Percentiles rank a stretch among this genome's conserved stretches.
Conservation (phyloP, 2,113 vertebrate genomes). For the Protobothrops mucrosquamatus region DNA sequence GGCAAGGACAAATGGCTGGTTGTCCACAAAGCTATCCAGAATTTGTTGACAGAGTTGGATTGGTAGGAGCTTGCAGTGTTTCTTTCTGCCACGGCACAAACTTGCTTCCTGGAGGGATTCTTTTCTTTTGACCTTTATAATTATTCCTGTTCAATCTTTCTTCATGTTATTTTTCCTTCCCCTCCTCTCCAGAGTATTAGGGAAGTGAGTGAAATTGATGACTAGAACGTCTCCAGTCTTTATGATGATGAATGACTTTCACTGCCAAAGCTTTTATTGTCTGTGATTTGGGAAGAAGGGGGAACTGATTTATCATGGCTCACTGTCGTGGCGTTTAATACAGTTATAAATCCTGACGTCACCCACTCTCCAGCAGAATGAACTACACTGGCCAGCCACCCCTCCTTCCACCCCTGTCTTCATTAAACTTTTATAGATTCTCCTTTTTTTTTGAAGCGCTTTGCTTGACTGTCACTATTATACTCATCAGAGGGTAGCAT, state of each 20-base stretch:
- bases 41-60: not conserved
- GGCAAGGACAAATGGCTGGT: not conserved
- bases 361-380: constrained; percentile 59
- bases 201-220: constrained; percentile 93
- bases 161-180: constrained; percentile 65
- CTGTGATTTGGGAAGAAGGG: constrained; percentile 85
- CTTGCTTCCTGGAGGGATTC: constrained; percentile 44
- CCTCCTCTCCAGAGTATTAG: constrained; percentile 73
- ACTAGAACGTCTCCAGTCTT: constrained; percentile 83
- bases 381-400: constrained; percentile 36
- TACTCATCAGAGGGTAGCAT: constrained; percentile 15
- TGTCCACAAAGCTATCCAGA: not conserved
- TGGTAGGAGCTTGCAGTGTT: not conserved
- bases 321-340: constrained; percentile 90
- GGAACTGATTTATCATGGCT: constrained; percentile 88
- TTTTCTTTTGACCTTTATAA: constrained; percentile 72
- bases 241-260: constrained; percentile 96
- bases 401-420: constrained; percentile 28
- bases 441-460: constrained; percentile 30
- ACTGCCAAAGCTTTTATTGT: constrained; percentile 87
- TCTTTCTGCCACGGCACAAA: not conserved
- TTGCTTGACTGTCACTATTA: constrained; percentile 26
- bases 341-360: constrained; percentile 89
- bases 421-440: constrained; percentile 54
- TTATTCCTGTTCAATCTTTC: constrained; percentile 69